A percentile compares a stretch with the other conserved stretches of the same genome.
Conservation (phyloP, 2,113 vertebrate genomes). For the Oxyura jamaicensis region DNA sequence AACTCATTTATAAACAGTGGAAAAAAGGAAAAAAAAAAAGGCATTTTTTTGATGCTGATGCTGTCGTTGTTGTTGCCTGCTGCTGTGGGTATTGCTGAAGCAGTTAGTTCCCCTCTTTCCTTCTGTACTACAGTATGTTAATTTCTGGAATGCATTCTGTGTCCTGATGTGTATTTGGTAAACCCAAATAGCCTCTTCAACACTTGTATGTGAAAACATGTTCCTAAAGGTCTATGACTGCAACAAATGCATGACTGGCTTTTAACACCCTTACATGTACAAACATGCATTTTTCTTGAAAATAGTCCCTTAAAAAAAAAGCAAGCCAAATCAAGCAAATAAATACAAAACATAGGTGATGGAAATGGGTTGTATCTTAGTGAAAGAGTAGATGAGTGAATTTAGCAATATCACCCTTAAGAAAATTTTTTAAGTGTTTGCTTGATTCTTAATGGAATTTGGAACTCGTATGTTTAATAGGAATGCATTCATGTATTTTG, state of each 20-base stretch:
- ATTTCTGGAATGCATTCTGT: slow-evolving; percentile 40
- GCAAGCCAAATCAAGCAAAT: background rate
- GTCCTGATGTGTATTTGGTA: slow-evolving; percentile 55
- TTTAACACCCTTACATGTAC: background rate
- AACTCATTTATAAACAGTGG: slow-evolving; percentile 74
- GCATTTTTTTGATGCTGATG: slow-evolving; percentile 67
- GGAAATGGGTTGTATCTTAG: background rate
- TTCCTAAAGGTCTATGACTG: slow-evolving; percentile 66
- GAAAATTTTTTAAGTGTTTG: background rate
- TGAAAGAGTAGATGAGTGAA: background rate
- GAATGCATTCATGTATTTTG: background rate
- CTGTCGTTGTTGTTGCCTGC: slow-evolving; percentile 70
- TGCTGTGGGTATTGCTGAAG: slow-evolving; percentile 72
- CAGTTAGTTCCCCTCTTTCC: slow-evolving; percentile 54
- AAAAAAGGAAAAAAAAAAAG: background rate
- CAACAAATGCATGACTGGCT: slow-evolving; percentile 49
- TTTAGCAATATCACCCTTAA: background rate
- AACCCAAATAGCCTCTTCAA: background rate
- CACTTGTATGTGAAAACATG: slow-evolving; percentile 63
- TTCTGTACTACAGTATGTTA: slow-evolving; percentile 33
- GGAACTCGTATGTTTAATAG: background rate
- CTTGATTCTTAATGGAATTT: background rate
- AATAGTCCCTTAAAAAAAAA: background rate
- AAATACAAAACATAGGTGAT: background rate
- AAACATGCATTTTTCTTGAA: background rate